Base-by-base conservation (phyloP, 1,140 invertebrate genomes). In the Eupeodes corollae region DNA sequence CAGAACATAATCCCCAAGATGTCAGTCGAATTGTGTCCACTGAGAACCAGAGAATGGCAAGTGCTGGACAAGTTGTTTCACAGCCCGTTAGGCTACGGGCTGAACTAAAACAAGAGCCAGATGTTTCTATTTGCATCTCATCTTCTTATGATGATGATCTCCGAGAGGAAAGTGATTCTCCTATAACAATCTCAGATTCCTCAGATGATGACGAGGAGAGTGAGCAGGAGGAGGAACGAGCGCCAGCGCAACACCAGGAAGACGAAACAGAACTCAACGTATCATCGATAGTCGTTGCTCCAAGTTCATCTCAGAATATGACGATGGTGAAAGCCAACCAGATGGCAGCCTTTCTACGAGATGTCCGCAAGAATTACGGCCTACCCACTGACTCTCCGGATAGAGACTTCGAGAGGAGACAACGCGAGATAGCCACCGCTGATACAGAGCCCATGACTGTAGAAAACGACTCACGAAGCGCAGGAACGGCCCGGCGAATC, bases 331-430 rank as follows among this genome's bases (percentile, higher is more conserved):
- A 60, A 16, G 51, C 57, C 1, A 40, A 57, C 40, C 57, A 55
- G 12, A 59, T 67, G 8, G 52, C 59, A 41, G 63, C 57, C 0
- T 67, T 66, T 16, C 46, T 67, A 16, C 57, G 56, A 6, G 63
- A 67, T 43, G 60, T 67, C 1, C 60, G 6, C 40, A 55, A 0
- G 55, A 63, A 16, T 48, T 52, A 0, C 52, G 39, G 21, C 43
- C 53, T 21, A 46, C 55, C 30, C 31, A 49, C 14, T 38, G 38
- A 37, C 41, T 32, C 21, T 26, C 8, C 21, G 3, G 21, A 26
- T 46, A 12, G 16, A 6, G 12, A 35, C 41, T 9, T 42, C 1
- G n/a, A 35, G 12, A 34, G 6, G 15, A 18, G 9, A 30, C n/a
- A 43, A 8, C 34, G 45, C 15, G 5, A 31, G 11, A 15, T 26